Percentiles rank a stretch among this genome's conserved stretches.
phyloP scores from a whole-genome alignment of 2,888 invertebrate genomes.

The Volucella inanis region DNA sequence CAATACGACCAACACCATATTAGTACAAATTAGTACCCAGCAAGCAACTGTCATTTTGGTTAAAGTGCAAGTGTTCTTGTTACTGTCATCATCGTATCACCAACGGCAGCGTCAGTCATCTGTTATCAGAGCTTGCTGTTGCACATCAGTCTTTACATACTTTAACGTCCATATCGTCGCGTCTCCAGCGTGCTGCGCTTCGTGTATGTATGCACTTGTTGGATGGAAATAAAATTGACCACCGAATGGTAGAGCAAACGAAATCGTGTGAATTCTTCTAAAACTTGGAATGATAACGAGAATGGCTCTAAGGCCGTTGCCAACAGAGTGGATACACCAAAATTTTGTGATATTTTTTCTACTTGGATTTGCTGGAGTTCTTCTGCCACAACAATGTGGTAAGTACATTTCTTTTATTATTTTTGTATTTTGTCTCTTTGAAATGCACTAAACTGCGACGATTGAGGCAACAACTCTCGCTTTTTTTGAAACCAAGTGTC shows the following conservation, averaged over 20 bases:
- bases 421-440: not conserved
- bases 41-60: constrained; percentile 12
- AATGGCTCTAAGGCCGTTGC: constrained; percentile 59
- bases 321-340: constrained; percentile 65
- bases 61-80: constrained; percentile 23
- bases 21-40: too few relatives aligned
- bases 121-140: constrained; percentile 64
- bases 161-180: constrained; percentile 23
- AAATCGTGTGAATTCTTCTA: constrained; percentile 40
- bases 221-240: constrained; percentile 13
- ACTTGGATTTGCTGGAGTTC: constrained; percentile 13
- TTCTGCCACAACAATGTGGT: constrained; percentile 60
- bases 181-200: not conserved
- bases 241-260: constrained; percentile 57
- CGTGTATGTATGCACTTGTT: constrained; percentile 25
- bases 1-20: constrained; percentile 41
- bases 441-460: too few relatives aligned
- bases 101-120: constrained; percentile 40
- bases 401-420: constrained; percentile 23
- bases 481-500: too few relatives aligned
- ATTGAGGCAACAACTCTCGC: too few relatives aligned
- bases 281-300: constrained; percentile 56
- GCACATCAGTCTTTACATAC: constrained; percentile 24
- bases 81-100: not conserved
- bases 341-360: constrained; percentile 60